Percentiles rank a stretch among this genome's conserved stretches.
These are phyloP conservation scores for Steinernema carpocapsae DNA, from an alignment of 2,888 invertebrate species.

Conservation along the genomic window DNA sequence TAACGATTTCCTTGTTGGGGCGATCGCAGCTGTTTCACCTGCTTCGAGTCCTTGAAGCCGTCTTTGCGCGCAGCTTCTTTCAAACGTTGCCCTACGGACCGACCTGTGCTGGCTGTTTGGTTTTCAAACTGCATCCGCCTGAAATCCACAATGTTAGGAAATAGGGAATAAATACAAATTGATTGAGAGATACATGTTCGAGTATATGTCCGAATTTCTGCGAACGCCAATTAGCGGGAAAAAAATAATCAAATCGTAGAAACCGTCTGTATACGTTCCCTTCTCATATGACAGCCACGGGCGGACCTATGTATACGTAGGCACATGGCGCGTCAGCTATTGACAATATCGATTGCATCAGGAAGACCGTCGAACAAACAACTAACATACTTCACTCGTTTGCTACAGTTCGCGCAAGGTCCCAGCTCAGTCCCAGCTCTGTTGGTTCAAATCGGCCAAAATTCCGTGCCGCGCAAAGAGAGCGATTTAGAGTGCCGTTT, in stretches of 20 bases:
- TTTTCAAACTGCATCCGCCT: slow-evolving; percentile 54
- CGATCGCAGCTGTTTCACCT: background rate
- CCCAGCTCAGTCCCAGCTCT: too few species aligned
- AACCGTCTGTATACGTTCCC: too few species aligned
- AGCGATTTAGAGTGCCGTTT: too few species aligned
- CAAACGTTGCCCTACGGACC: slow-evolving; percentile 50
- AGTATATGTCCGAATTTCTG: too few species aligned
- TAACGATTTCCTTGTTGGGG: slow-evolving; percentile 14
- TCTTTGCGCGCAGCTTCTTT: slow-evolving; percentile 30
- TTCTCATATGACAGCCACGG: slow-evolving; percentile 25
- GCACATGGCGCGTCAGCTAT: slow-evolving; percentile 30
- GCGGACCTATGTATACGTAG: slow-evolving; percentile 15
- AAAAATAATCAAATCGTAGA: too few species aligned
- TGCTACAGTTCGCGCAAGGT: slow-evolving; percentile 4
- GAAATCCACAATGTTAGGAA: slow-evolving; percentile 30
- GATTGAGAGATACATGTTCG: too few species aligned
- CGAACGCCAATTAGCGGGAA: too few species aligned
- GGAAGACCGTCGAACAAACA: slow-evolving; percentile 31
- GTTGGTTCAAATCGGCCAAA: too few species aligned
- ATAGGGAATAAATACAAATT: too few species aligned
- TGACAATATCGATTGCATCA: slow-evolving; percentile 32
- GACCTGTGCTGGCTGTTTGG: slow-evolving; percentile 34
- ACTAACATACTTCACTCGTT: slow-evolving; percentile 10
- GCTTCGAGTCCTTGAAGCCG: slow-evolving; percentile 24
- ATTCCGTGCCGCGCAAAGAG: too few species aligned